Base-by-base conservation (phyloP, 2,888 invertebrate genomes). In the Catocala nupta region DNA sequence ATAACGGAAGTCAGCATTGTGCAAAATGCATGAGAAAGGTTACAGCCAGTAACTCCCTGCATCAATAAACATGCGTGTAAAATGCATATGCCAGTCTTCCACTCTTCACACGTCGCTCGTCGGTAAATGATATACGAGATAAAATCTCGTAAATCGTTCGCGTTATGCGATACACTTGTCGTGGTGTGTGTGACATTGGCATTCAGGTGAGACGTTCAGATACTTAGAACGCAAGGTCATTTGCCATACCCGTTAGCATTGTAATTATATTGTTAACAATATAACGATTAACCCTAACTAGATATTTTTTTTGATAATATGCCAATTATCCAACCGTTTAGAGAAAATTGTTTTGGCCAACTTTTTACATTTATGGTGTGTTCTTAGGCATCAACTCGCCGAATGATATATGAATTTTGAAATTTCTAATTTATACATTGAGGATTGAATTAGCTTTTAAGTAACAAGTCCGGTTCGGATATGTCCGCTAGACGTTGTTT, bases 181-280 rank as follows among this genome's bases (percentile, higher is more conserved):
- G 77, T 66, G 77, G 81, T 84, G 80, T 81, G 77, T 69, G 78
- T 86, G 85, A 83, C 86, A 90, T 90, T 91, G 90, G 87, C 90
- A 91, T 90, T 91, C 90, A 90, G 85, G 84, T 90, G 86, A 88
- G 87, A 88, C 91, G 85, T 76, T 82, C 75, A 78, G 84, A 81
- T 86, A 88, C 83, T 80, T 85, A 86, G 86, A 85, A 83, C 77
- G 82, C 87, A 88, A 89, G 89, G 89, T 84, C 87, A 86, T 81
- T 80, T 78, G 74, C 81, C 74, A 81, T 86, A 86, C 81, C 75
- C 71, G 81, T 82, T 81, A 77, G 78, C 78, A 81, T 82, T 82
- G 72, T 81, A 82, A 85, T 87, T 80, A 78, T 68, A 76, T 73
- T 60, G 71, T 71, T 76, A 68, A 59, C 63, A 53, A 65, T 68